phyloP scores from a whole-genome alignment of 2,113 vertebrate species.

The Hirundichthys speculiger region DNA sequence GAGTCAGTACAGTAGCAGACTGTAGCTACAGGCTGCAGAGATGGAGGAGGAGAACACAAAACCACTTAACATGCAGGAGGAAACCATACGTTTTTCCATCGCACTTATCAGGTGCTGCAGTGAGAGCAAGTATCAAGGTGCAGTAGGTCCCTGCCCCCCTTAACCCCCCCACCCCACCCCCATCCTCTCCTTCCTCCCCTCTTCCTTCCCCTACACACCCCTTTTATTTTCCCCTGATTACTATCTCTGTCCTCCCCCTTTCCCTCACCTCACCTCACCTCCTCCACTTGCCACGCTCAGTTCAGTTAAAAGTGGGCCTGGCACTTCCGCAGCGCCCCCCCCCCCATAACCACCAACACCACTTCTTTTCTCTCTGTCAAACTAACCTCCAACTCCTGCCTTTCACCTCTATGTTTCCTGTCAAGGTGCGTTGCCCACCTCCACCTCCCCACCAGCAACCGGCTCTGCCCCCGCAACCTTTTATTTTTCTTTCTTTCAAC shows the following conservation, averaged over 20 bases:
- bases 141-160: conserved; percentile 68
- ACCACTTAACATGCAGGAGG: conserved; percentile 87
- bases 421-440: conserved; percentile 70
- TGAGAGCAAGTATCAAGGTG: conserved; percentile 81
- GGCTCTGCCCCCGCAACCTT: conserved; percentile 64
- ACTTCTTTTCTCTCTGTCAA: conserved; percentile 65
- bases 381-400: conserved; percentile 72
- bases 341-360: conserved; percentile 6
- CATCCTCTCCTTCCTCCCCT: conserved; percentile 46
- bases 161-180: conserved; percentile 12
- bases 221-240: conserved; percentile 62
- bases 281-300: conserved; percentile 39
- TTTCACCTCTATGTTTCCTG: conserved; percentile 76
- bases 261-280: conserved; percentile 12
- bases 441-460: conserved; percentile 26
- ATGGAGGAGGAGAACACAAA: conserved; percentile 78
- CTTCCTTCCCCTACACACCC: conserved; percentile 63
- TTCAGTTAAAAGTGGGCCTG: conserved; percentile 76
- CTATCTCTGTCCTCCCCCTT: conserved; percentile 49
- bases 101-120: conserved; percentile 90
- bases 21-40: conserved; percentile 75
- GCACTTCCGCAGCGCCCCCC: conserved; percentile 51
- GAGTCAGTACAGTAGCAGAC: conserved; percentile 64
- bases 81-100: conserved; percentile 90
- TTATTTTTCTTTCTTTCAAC: conserved; percentile 62